Conservation (phyloP, 2,888 invertebrate genomes). For the Sipha maydis region DNA sequence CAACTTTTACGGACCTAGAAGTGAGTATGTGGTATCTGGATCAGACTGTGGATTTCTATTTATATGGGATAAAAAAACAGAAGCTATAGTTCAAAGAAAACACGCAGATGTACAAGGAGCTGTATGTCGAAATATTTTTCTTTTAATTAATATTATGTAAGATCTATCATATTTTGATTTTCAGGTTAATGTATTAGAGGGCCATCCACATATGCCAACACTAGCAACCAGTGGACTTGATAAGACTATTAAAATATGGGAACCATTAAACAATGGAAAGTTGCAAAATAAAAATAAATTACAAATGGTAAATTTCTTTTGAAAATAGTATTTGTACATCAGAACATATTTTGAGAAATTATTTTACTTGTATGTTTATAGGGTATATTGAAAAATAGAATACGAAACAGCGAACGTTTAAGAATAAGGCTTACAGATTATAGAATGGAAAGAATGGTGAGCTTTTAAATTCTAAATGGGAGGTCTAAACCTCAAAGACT, state of each 20-base stretch:
- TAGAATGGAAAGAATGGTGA: no score
- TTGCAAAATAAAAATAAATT: slow-evolving; percentile 64
- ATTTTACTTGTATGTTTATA: no score
- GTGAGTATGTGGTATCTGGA: slow-evolving; percentile 91
- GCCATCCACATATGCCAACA: slow-evolving; percentile 87
- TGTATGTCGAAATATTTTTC: slow-evolving; percentile 71
- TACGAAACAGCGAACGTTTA: no score
- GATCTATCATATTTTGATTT: slow-evolving; percentile 56
- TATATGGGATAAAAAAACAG: slow-evolving; percentile 90
- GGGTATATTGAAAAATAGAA: no score
- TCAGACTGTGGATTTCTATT: slow-evolving; percentile 89
- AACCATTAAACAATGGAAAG: slow-evolving; percentile 74
- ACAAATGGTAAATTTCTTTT: slow-evolving; percentile 63
- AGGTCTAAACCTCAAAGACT: no score
- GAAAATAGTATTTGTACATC: not conserved
- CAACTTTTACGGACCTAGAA: slow-evolving; percentile 90
- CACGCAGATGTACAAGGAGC: slow-evolving; percentile 84
- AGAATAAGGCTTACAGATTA: no score
- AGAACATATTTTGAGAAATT: no score
- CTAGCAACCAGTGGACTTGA: slow-evolving; percentile 93
- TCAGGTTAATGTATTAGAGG: slow-evolving; percentile 90
- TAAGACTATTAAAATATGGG: slow-evolving; percentile 92
- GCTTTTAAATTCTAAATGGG: no score
- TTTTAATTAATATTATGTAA: not conserved
- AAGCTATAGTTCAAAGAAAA: slow-evolving; percentile 89